phyloP scores from a whole-genome alignment of 2,888 invertebrate species.

The Limnephilus marmoratus region DNA sequence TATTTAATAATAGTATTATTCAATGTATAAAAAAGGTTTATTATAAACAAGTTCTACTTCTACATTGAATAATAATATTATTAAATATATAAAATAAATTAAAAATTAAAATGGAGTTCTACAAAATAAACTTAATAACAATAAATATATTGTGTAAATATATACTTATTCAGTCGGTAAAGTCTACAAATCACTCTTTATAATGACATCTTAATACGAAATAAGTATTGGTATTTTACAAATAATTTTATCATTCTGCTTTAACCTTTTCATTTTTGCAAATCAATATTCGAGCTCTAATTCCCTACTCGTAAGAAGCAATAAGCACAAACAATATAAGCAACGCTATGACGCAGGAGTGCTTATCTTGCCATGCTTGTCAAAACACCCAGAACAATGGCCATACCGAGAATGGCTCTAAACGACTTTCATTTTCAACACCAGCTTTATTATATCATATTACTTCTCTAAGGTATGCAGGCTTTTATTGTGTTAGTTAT shows the following conservation, averaged over 20 bases:
- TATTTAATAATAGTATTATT: no score
- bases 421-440: constrained; percentile 19
- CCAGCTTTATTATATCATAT: not conserved
- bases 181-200: no score
- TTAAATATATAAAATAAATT: no score
- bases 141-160: no score
- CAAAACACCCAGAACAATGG: constrained; percentile 7
- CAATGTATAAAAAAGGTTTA: no score
- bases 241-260: not conserved
- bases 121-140: no score
- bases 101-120: no score
- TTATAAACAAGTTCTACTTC: no score
- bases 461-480: not conserved
- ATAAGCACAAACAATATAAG: not conserved
- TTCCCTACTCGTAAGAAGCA: not conserved
- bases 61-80: no score
- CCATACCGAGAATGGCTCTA: not conserved
- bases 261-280: not conserved
- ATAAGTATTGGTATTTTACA: no score
- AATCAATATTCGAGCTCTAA: not conserved
- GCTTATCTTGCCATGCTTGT: not conserved
- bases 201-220: no score
- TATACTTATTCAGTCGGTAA: no score
- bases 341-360: not conserved
- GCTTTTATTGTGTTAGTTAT: not conserved